A percentile compares a stretch with the other conserved stretches of the same genome.
phyloP scores from a whole-genome alignment of 2,113 vertebrate species.

The Tringa solitaria region DNA sequence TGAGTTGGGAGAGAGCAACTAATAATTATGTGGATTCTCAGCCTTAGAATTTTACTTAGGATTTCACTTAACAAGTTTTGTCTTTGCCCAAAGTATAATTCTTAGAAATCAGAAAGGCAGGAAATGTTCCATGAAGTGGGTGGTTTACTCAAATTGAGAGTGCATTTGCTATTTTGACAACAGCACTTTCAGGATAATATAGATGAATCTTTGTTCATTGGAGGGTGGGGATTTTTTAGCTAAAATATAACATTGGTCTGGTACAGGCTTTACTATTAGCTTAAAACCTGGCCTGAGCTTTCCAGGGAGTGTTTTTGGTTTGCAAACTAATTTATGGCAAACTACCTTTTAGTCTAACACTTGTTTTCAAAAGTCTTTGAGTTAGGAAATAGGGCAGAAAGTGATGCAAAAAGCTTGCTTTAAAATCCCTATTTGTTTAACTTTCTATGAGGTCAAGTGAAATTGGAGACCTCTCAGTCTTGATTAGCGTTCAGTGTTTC shows the following conservation, averaged over 20 bases:
- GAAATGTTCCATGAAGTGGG: not conserved
- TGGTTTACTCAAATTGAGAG: not conserved
- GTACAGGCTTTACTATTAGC: not conserved
- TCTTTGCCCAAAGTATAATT: not conserved
- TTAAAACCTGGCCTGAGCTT: not conserved
- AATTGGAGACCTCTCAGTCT: not conserved
- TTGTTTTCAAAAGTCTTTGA: not conserved
- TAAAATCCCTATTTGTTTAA: not conserved
- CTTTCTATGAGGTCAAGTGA: not conserved
- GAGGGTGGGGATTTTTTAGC: not conserved
- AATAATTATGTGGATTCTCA: not conserved
- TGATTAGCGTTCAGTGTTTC: not conserved
- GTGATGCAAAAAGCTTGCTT: not conserved
- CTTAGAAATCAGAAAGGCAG: not conserved
- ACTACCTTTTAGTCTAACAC: not conserved
- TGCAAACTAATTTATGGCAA: not conserved
- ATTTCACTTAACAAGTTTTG: not conserved
- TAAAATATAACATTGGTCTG: not conserved
- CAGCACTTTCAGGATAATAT: not conserved
- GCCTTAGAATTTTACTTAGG: not conserved
- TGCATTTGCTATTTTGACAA: not conserved
- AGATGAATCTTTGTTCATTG: not conserved
- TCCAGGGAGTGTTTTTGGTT: not conserved
- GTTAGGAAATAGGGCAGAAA: not conserved
- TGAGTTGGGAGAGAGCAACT: not conserved